Conservation (phyloP, 1,140 invertebrate genomes). For the Limonius californicus region DNA sequence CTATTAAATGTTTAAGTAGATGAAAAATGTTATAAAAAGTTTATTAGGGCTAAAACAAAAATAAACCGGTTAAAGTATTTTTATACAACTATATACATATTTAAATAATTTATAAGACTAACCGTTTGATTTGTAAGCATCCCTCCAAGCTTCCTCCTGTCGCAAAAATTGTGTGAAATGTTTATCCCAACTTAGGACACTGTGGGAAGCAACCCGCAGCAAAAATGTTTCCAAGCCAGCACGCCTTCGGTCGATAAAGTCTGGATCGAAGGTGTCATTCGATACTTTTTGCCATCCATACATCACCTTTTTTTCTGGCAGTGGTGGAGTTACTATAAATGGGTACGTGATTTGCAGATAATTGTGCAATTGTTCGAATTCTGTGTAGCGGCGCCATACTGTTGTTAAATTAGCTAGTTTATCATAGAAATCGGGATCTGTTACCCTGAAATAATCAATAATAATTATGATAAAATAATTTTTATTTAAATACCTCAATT, state of each 20-base stretch:
- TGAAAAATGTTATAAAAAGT: too few species aligned
- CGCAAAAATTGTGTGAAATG: conserved; percentile 74
- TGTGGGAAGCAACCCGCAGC: conserved; percentile 70
- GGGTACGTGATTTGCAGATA: conserved; percentile 76
- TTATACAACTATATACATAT: conserved; percentile 8
- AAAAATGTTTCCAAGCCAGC: conserved; percentile 80
- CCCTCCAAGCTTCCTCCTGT: conserved; percentile 71
- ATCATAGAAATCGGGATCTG: conserved; percentile 63
- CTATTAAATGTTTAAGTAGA: too few species aligned
- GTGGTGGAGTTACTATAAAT: conserved; percentile 70
- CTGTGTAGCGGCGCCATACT: conserved; percentile 78
- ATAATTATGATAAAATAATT: too few species aligned
- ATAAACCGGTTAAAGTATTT: neutral
- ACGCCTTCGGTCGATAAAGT: conserved; percentile 76
- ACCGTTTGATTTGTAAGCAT: conserved; percentile 65
- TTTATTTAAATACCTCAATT: neutral
- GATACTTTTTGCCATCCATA: conserved; percentile 77
- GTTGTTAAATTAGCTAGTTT: conserved; percentile 61
- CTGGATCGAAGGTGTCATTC: conserved; percentile 79
- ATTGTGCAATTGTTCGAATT: conserved; percentile 76
- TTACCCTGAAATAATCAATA: conserved; percentile 56
- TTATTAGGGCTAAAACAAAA: too few species aligned
- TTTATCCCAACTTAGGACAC: conserved; percentile 67
- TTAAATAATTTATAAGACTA: neutral
- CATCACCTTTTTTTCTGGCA: conserved; percentile 77